Evolutionary conservation across 2,113 vertebrate species (phyloP).

Genomic region (Microcebus tavaratra): DNA sequence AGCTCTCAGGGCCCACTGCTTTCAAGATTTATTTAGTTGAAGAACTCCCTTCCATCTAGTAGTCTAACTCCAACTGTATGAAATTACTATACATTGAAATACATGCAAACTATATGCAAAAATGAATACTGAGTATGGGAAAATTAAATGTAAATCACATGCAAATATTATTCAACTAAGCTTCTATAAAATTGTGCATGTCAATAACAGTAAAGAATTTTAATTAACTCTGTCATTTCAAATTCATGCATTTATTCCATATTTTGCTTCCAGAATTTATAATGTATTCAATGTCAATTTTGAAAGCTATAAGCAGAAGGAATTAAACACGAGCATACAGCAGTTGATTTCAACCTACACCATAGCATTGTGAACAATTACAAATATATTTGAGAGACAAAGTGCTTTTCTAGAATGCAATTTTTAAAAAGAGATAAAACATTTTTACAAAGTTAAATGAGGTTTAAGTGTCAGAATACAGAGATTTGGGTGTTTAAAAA

Average conservation of each 20-base stretch:
- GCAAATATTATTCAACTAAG: conserved; percentile 51
- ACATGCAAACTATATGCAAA: conserved; percentile 64
- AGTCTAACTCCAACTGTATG: conserved; percentile 41
- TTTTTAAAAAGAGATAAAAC: background rate
- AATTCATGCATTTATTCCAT: conserved; percentile 72
- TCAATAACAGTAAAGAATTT: conserved; percentile 71
- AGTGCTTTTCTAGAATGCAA: background rate
- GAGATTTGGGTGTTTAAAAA: background rate
- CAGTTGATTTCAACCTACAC: background rate
- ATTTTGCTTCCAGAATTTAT: conserved; percentile 73
- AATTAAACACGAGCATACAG: conserved; percentile 31
- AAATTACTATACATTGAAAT: conserved; percentile 29
- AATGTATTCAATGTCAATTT: conserved; percentile 47
- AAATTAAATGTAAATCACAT: conserved; percentile 66
- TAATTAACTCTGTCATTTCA: conserved; percentile 77
- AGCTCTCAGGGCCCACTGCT: background rate
- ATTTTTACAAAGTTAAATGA: conserved; percentile 40
- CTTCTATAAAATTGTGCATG: conserved; percentile 57
- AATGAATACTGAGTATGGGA: conserved; percentile 56
- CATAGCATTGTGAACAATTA: background rate
- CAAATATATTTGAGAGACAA: background rate
- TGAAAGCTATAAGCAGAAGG: conserved; percentile 47
- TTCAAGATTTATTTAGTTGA: conserved; percentile 31
- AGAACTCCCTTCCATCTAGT: conserved; percentile 1
- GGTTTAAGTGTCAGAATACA: background rate